Percentiles rank a stretch among this genome's conserved stretches.
Conservation (phyloP, 2,113 vertebrate genomes). For the Cephalopterus ornatus region DNA sequence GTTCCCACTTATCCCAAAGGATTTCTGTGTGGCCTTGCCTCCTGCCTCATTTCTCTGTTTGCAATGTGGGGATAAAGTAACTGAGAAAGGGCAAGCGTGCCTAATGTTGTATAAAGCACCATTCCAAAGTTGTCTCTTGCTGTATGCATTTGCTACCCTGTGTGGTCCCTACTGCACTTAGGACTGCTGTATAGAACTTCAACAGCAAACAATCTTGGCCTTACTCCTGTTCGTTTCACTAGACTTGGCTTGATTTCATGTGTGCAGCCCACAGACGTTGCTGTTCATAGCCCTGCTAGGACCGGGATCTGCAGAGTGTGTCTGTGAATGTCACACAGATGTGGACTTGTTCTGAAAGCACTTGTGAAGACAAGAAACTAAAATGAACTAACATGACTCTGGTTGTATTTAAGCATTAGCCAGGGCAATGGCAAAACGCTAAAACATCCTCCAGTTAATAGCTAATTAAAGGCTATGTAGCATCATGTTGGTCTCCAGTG, state of each 20-base stretch:
- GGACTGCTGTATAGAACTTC: not conserved
- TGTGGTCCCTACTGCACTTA: not conserved
- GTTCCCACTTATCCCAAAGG: not conserved
- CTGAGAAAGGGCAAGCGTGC: not conserved
- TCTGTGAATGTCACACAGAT: not conserved
- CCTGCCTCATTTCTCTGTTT: not conserved
- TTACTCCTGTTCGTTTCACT: not conserved
- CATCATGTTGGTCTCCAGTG: rapidly evolving
- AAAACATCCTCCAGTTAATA: not conserved
- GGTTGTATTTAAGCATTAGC: not conserved
- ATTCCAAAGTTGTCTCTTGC: not conserved
- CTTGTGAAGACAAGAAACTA: not conserved
- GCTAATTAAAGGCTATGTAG: not conserved
- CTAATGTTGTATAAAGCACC: not conserved
- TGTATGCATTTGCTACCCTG: not conserved
- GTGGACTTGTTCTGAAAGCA: not conserved
- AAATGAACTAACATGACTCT: not conserved
- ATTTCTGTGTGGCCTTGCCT: not conserved
- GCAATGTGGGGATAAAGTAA: not conserved
- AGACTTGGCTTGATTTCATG: not conserved
- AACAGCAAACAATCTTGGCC: not conserved
- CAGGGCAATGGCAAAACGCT: not conserved
- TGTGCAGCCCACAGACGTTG: not conserved
- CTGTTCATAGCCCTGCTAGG: not conserved
- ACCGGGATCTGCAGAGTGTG: not conserved